Evolutionary conservation across 2,113 vertebrate species (phyloP).

Genomic region (Acanthisitta chloris): DNA sequence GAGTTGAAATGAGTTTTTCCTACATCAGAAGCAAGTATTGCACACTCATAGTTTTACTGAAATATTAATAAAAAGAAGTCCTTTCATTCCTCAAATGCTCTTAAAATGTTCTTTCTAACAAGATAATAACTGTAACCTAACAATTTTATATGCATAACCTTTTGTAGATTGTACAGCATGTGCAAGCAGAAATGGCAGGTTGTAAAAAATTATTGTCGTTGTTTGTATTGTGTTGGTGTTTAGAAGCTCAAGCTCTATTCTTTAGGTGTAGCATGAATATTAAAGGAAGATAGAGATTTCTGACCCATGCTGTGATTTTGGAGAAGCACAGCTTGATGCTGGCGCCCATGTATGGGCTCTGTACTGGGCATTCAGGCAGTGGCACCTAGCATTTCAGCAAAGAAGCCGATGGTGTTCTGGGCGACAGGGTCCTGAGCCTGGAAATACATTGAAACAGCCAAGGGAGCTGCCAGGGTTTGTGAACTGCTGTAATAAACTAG

Average conservation of each 20-base stretch:
- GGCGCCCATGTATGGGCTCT: neutral
- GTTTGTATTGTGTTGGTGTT: neutral
- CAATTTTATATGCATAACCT: conserved; percentile 52
- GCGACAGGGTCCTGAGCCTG: neutral
- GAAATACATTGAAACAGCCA: neutral
- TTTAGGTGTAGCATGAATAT: neutral
- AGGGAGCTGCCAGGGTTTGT: neutral
- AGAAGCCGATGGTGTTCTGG: neutral
- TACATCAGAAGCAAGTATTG: neutral
- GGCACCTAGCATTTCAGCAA: neutral
- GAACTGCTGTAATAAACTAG: neutral
- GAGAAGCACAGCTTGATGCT: neutral
- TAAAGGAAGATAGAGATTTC: neutral
- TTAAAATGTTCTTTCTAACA: conserved; percentile 29
- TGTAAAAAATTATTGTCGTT: conserved; percentile 19
- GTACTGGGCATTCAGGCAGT: neutral
- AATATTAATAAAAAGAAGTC: conserved; percentile 8
- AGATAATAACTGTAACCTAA: conserved; percentile 39
- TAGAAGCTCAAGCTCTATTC: neutral
- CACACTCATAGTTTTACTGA: neutral
- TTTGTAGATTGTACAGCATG: neutral
- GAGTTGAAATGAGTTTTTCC: conserved; percentile 14
- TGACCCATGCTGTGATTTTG: neutral
- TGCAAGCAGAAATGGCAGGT: conserved; percentile 10
- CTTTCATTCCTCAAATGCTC: conserved; percentile 27